Conservation (phyloP, 2,797 vertebrate genomes). For the Helicolenus hilgendorfi region DNA sequence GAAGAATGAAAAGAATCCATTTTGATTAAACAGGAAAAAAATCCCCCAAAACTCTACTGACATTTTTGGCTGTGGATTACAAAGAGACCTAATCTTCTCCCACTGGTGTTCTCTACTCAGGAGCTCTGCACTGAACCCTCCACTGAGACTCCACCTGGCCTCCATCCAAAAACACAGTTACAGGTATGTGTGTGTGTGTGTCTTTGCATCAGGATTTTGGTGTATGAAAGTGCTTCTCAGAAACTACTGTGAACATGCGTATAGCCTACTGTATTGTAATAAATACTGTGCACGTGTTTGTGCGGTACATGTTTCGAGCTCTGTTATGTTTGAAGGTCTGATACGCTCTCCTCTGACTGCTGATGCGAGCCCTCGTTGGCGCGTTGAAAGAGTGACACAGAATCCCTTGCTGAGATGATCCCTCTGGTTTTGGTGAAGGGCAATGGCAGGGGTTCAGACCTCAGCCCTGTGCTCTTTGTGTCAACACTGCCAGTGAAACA, state of each 20-base stretch:
- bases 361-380: slow-evolving; percentile 26
- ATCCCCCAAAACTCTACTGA: slow-evolving; percentile 54
- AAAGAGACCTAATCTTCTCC: slow-evolving; percentile 73
- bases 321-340: slow-evolving; percentile 14
- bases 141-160: slow-evolving; percentile 31
- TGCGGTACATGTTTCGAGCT: background rate
- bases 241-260: background rate
- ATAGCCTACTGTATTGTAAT: background rate
- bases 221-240: background rate
- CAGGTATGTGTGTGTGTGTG: slow-evolving; percentile 7
- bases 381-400: slow-evolving; percentile 72
- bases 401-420: slow-evolving; percentile 75
- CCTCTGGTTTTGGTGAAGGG: slow-evolving; percentile 81
- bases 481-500: slow-evolving; percentile 83
- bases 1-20: slow-evolving; percentile 69
- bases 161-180: slow-evolving; percentile 19
- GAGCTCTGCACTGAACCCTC: slow-evolving; percentile 19
- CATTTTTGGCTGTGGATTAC: slow-evolving; percentile 73
- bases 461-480: slow-evolving; percentile 68
- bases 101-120: slow-evolving; percentile 38
- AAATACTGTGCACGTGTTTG: background rate
- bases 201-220: background rate
- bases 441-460: slow-evolving; percentile 68
- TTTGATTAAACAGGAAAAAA: slow-evolving; percentile 76
- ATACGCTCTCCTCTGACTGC: background rate